Evolutionary conservation across 2,888 invertebrate genomes (phyloP).

Genomic region (Athrips mouffetella): DNA sequence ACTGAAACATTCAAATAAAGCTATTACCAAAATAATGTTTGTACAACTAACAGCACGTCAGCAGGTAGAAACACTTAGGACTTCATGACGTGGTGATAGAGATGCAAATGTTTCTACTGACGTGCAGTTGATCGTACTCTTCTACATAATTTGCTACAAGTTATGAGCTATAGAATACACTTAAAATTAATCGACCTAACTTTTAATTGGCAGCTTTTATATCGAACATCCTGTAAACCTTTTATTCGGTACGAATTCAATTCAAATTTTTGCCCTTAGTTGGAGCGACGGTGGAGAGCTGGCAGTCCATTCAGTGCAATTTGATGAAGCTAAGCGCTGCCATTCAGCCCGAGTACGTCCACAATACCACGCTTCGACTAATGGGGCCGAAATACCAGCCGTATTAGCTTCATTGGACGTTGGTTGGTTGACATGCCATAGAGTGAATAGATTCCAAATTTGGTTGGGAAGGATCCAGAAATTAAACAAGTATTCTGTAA

Average conservation of each 20-base stretch:
- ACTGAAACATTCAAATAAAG: too few species aligned
- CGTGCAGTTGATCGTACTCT: too few species aligned
- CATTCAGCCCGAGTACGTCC: slow-evolving; percentile 64
- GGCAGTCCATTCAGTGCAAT: slow-evolving; percentile 70
- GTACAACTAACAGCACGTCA: too few species aligned
- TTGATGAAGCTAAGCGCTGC: slow-evolving; percentile 69
- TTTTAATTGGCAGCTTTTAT: slow-evolving; percentile 1
- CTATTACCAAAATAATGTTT: too few species aligned
- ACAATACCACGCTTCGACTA: slow-evolving; percentile 64
- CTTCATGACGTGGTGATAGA: too few species aligned
- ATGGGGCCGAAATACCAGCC: slow-evolving; percentile 60
- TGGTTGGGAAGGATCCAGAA: too few species aligned
- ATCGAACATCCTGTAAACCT: slow-evolving; percentile 1
- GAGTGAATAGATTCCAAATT: too few species aligned
- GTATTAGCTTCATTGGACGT: neutral
- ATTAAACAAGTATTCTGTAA: too few species aligned
- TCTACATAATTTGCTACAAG: too few species aligned
- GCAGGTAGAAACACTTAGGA: too few species aligned
- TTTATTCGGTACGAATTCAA: slow-evolving; percentile 52
- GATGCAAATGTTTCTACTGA: too few species aligned
- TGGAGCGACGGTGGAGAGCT: slow-evolving; percentile 65
- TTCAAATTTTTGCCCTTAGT: slow-evolving; percentile 75
- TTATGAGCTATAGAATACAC: neutral
- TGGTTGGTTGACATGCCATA: neutral
- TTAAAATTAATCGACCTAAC: neutral